Conservation (phyloP, 2,797 vertebrate species). For the Podarcis siculus region DNA sequence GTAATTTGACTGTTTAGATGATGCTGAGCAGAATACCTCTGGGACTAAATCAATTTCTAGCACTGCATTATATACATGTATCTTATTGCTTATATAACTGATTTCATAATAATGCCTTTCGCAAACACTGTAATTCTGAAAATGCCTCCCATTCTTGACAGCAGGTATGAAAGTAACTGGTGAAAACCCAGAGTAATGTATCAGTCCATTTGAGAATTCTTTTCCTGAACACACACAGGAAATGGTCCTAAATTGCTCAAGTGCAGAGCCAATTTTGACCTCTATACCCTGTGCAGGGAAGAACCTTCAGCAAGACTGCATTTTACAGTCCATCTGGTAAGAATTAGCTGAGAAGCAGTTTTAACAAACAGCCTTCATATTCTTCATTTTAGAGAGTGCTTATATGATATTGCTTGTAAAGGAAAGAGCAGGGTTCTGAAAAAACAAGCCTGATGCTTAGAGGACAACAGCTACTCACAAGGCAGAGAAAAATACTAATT, state of each 20-base stretch:
- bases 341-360: conserved; percentile 21
- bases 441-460: not conserved
- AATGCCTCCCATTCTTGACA: not conserved
- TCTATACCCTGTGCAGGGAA: not conserved
- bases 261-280: not conserved
- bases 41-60: not conserved
- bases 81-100: not conserved
- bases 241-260: not conserved
- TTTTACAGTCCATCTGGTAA: not conserved
- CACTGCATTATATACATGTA: not conserved
- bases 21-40: not conserved
- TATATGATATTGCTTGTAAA: not conserved
- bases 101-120: not conserved
- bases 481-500: not conserved
- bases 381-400: conserved; percentile 10
- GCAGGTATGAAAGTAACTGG: not conserved
- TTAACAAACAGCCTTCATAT: conserved; percentile 34
- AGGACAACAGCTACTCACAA: not conserved
- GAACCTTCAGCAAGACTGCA: not conserved
- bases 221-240: not conserved
- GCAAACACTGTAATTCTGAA: not conserved
- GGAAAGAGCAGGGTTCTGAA: conserved; percentile 9
- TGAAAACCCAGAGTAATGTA: not conserved
- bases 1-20: not conserved
- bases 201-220: not conserved